phyloP scores from a whole-genome alignment of 2,797 vertebrate genomes.

The Emys orbicularis region DNA sequence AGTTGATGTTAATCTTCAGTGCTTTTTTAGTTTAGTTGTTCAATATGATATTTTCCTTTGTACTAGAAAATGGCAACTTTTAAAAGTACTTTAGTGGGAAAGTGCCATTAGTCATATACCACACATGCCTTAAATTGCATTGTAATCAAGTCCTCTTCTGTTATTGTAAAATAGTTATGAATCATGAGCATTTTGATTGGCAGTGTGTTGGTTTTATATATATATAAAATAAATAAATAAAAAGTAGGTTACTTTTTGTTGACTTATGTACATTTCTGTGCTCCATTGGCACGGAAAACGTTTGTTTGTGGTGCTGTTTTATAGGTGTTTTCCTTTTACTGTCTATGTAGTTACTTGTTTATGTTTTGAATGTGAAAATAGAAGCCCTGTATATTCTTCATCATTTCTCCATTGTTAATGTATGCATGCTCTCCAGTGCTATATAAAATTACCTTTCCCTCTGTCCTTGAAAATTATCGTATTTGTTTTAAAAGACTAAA shows the following conservation, averaged over 20 bases:
- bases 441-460: conserved; percentile 15
- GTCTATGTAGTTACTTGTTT: conserved; percentile 68
- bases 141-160: conserved; percentile 15
- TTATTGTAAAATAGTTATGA: conserved; percentile 46
- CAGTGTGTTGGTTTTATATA: conserved; percentile 22
- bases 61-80: conserved; percentile 50
- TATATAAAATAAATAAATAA: no score
- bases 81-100: conserved; percentile 31
- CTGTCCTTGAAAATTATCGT: conserved; percentile 22
- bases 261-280: conserved; percentile 56
- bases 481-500: not conserved
- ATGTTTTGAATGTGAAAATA: conserved; percentile 60
- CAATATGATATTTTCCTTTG: conserved; percentile 40
- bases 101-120: conserved; percentile 34
- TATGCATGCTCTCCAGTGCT: not conserved
- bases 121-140: not conserved
- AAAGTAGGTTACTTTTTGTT: not conserved
- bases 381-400: conserved; percentile 56
- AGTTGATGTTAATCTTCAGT: not conserved
- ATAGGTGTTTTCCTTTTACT: conserved; percentile 70
- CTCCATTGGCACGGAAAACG: conserved; percentile 73
- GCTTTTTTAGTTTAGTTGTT: conserved; percentile 47
- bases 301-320: not conserved
- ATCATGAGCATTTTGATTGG: conserved; percentile 45
- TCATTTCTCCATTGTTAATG: conserved; percentile 50